Evolutionary conservation across 1,140 invertebrate genomes (phyloP).

Genomic region (Dendroctonus valens): DNA sequence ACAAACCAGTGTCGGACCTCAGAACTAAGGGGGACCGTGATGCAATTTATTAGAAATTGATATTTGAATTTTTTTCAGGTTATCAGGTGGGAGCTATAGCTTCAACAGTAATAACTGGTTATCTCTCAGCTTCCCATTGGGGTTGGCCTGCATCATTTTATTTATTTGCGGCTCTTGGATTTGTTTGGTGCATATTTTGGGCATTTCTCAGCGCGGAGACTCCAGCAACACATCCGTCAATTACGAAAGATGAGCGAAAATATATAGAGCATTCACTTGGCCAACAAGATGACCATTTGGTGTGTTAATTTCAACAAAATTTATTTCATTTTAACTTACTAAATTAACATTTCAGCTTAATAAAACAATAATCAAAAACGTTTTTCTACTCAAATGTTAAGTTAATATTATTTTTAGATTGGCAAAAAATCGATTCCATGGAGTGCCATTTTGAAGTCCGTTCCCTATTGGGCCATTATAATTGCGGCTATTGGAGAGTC

Average conservation of each 20-base stretch:
- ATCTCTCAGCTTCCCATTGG: conserved; percentile 58
- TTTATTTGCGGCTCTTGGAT: conserved; percentile 62
- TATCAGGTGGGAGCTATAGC: conserved; percentile 70
- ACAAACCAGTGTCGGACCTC: no score
- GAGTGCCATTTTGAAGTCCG: conserved; percentile 70
- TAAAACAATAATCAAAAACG: no score
- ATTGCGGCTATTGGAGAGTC: conserved; percentile 81
- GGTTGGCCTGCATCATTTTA: conserved; percentile 84
- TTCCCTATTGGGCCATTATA: conserved; percentile 81
- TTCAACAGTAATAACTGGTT: conserved; percentile 66
- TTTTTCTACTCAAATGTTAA: not conserved
- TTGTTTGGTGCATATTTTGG: conserved; percentile 64
- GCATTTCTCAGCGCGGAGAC: conserved; percentile 62
- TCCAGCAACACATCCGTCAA: conserved; percentile 61
- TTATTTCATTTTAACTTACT: not conserved
- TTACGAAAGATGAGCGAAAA: conserved; percentile 60
- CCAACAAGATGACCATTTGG: conserved; percentile 45
- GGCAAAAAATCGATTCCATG: conserved; percentile 61
- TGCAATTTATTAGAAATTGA: not conserved
- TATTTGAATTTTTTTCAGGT: conserved; percentile 52
- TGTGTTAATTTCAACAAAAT: conserved; percentile 5
- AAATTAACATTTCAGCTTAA: no score
- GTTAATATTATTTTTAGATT: conserved; percentile 15
- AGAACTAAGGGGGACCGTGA: not conserved
- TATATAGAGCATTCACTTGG: conserved; percentile 63